Evolutionary conservation across 2,113 vertebrate genomes (phyloP).

Genomic region (Protobothrops flavoviridis): DNA sequence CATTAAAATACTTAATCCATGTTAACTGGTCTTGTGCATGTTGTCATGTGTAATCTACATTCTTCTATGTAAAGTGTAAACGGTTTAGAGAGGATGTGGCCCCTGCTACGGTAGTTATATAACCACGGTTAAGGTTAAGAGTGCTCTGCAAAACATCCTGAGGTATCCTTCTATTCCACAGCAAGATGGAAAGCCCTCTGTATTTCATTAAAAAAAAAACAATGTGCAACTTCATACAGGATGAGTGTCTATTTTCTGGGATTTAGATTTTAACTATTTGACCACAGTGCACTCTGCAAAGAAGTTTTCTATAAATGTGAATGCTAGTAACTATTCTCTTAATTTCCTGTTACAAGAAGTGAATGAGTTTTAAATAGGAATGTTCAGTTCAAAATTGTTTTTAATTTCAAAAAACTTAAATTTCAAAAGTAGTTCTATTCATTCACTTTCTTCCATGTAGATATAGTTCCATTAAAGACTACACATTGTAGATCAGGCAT

Average conservation of each 20-base stretch:
- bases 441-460: neutral
- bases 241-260: neutral
- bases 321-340: neutral
- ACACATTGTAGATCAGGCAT: neutral
- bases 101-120: neutral
- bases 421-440: neutral
- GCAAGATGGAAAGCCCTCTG: neutral
- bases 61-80: neutral
- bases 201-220: neutral
- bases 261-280: neutral
- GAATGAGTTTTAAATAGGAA: neutral
- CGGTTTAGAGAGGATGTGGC: neutral
- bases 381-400: neutral
- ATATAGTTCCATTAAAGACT: neutral
- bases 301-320: neutral
- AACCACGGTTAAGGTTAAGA: conserved; percentile 10
- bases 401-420: neutral
- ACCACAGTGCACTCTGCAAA: neutral
- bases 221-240: neutral
- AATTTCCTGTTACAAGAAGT: neutral
- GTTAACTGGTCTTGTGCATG: neutral
- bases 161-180: neutral
- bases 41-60: neutral
- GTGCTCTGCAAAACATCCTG: neutral
- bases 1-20: neutral